Conservation (phyloP, 2,888 invertebrate species). For the Syritta pipiens region DNA sequence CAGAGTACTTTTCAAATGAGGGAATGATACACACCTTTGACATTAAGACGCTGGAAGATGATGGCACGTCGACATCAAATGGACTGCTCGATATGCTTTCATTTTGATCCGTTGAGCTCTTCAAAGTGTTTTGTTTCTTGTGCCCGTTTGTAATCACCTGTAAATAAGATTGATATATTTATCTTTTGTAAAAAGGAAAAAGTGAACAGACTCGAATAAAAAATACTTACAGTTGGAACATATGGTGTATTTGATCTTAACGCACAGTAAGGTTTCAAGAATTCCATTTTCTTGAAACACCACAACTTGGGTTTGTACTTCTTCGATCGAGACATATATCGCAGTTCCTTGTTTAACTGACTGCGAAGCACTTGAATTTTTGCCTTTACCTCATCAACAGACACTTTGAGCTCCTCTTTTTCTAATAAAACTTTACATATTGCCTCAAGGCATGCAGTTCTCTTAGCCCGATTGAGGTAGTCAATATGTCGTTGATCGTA, state of each 20-base stretch:
- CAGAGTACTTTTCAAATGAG: conserved; percentile 53
- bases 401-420: conserved; percentile 32
- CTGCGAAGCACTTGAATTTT: conserved; percentile 55
- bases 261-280: conserved; percentile 38
- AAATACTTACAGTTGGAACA: conserved; percentile 19
- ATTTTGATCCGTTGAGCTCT: conserved; percentile 7
- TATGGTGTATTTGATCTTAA: conserved; percentile 11
- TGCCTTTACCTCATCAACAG: conserved; percentile 28
- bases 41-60: conserved; percentile 44
- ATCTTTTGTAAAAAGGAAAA: not conserved
- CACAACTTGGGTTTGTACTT: conserved; percentile 57
- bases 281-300: conserved; percentile 65
- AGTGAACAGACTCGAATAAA: not conserved
- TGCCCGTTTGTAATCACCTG: not conserved
- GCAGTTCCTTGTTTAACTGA: conserved; percentile 53
- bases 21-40: conserved; percentile 57
- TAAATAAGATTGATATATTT: not conserved
- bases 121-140: not conserved
- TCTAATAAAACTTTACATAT: conserved; percentile 39
- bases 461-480: conserved; percentile 45
- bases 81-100: conserved; percentile 48
- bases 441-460: conserved; percentile 20
- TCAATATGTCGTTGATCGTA: conserved; percentile 44
- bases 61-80: conserved; percentile 32
- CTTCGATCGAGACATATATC: conserved; percentile 39